Evolutionary conservation across 2,113 vertebrate species (phyloP).

Genomic region (Chrysemys picta): DNA sequence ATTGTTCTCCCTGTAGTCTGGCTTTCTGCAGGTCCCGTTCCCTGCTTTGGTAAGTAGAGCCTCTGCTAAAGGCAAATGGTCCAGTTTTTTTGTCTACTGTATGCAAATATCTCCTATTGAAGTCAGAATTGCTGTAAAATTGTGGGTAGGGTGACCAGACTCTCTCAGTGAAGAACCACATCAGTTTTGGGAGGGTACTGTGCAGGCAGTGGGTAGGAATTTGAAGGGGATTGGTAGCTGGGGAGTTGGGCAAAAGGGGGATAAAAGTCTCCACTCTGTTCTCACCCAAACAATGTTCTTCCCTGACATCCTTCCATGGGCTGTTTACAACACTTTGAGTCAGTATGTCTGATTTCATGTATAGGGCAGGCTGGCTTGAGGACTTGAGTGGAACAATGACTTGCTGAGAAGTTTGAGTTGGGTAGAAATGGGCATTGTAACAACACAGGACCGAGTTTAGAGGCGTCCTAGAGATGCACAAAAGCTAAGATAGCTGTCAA

Average conservation of each 20-base stretch:
- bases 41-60: neutral
- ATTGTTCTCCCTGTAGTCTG: neutral
- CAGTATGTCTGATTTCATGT: neutral
- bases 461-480: neutral
- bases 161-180: neutral
- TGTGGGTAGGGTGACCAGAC: neutral
- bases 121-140: neutral
- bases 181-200: neutral
- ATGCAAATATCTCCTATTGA: neutral
- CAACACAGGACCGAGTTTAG: neutral
- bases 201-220: neutral
- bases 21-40: neutral
- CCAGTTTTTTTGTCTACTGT: neutral
- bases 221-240: neutral
- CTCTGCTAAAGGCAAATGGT: neutral
- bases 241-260: neutral
- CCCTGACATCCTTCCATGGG: neutral
- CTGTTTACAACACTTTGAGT: neutral
- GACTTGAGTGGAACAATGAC: accelerated
- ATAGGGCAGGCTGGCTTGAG: neutral
- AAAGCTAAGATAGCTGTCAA: neutral
- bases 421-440: neutral
- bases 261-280: neutral
- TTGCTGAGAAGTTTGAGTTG: neutral
- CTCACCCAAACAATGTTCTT: neutral